These are phyloP conservation scores for Oscheius sp. DNA, from an alignment of 2,888 invertebrate species.

Conservation along the genomic window DNA sequence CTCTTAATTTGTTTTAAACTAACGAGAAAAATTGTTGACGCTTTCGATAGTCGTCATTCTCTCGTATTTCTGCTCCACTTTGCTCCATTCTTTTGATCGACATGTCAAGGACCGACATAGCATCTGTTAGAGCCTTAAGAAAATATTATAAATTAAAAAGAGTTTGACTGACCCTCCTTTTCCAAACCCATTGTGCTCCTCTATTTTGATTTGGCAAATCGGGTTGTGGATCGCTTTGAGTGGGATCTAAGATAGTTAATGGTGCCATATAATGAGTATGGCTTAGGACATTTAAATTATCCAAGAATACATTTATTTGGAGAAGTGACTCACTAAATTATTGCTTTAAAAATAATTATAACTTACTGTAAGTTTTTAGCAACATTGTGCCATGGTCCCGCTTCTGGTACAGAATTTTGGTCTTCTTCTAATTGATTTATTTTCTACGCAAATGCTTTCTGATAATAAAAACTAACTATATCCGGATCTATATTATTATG, in stretches of 20 bases:
- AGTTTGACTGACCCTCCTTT: slow-evolving; percentile 39
- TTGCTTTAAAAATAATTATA: not conserved
- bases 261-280: slow-evolving; percentile 53
- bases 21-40: slow-evolving; percentile 12
- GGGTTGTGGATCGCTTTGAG: slow-evolving; percentile 32
- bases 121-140: slow-evolving; percentile 57
- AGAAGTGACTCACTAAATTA: slow-evolving; percentile 60
- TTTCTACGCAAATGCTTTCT: no score
- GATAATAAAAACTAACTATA: no score
- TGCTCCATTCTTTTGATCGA: slow-evolving; percentile 15
- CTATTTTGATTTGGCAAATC: slow-evolving; percentile 36
- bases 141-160: not conserved
- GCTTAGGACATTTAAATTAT: slow-evolving; percentile 54
- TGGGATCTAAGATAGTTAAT: slow-evolving; percentile 46
- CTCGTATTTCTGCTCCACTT: not conserved
- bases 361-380: slow-evolving; percentile 66
- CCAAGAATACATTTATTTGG: slow-evolving; percentile 64
- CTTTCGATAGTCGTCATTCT: not conserved
- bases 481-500: no score
- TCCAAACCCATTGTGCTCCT: slow-evolving; percentile 59
- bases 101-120: slow-evolving; percentile 44
- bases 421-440: slow-evolving; percentile 16
- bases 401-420: slow-evolving; percentile 54
- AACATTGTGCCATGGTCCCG: slow-evolving; percentile 68
- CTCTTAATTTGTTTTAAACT: no score